phyloP scores from a whole-genome alignment of 2,888 invertebrate species.

The Dolichomitus sp. region DNA sequence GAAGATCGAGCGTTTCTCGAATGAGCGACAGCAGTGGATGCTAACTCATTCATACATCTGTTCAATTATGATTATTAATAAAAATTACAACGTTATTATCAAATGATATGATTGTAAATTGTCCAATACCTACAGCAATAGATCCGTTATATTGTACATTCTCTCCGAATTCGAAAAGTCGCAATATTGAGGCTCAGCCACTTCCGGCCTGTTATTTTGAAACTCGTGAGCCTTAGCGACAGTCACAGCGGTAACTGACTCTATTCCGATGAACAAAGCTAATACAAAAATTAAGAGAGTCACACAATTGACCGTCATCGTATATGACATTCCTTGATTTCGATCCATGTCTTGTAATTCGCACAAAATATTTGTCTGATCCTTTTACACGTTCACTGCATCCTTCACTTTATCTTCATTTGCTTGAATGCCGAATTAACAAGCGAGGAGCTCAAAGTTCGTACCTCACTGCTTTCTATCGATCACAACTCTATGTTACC shows the following conservation, averaged over 20 bases:
- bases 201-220: constrained; percentile 13
- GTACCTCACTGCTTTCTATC: neutral
- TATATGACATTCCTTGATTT: neutral
- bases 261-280: constrained; percentile 50
- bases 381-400: neutral
- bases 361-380: neutral
- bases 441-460: constrained; percentile 11
- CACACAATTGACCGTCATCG: constrained; percentile 49
- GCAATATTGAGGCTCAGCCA: constrained; percentile 48
- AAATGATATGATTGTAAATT: neutral
- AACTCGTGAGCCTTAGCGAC: constrained; percentile 16
- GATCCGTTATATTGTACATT: constrained; percentile 76
- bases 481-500: neutral
- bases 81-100: neutral
- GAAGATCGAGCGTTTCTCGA: constrained; percentile 62
- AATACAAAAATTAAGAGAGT: constrained; percentile 44
- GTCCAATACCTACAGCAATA: constrained; percentile 76
- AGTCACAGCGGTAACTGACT: constrained; percentile 31
- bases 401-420: constrained; percentile 34
- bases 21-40: constrained; percentile 60
- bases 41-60: constrained; percentile 80
- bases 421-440: constrained; percentile 21
- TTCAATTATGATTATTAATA: constrained; percentile 26
- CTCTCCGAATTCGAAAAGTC: constrained; percentile 66
- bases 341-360: constrained; percentile 14